phyloP scores from a whole-genome alignment of 2,113 vertebrate genomes.

The Thalassoma bifasciatum region DNA sequence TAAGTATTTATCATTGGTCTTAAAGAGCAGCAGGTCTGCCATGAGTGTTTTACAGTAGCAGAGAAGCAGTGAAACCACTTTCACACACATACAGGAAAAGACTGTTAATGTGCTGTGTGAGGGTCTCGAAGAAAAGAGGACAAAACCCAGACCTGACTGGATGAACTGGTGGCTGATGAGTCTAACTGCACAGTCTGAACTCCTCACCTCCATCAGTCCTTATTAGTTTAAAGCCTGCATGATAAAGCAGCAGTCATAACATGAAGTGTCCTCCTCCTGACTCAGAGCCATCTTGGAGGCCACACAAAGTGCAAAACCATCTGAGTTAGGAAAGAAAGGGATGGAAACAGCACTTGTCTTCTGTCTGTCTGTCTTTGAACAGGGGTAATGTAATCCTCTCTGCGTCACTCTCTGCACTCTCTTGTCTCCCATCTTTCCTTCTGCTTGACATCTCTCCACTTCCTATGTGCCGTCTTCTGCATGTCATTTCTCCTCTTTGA shows the following conservation, averaged over 20 bases:
- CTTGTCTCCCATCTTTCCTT: slow-evolving; percentile 30
- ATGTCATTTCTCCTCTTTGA: slow-evolving; percentile 43
- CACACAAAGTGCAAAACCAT: slow-evolving; percentile 25
- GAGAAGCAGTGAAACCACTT: no score
- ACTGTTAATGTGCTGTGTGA: no score
- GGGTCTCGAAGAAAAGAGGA: background rate
- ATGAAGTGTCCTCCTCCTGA: slow-evolving; percentile 13
- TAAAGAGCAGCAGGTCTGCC: no score
- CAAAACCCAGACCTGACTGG: background rate
- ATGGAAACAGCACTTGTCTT: slow-evolving; percentile 26
- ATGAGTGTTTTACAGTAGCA: no score
- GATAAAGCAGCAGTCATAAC: slow-evolving; percentile 9
- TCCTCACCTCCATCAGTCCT: slow-evolving; percentile 7
- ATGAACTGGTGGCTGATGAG: background rate
- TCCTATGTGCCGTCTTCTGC: slow-evolving; percentile 24
- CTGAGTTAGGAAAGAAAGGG: background rate
- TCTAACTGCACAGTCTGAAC: slow-evolving; percentile 14
- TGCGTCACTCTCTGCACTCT: slow-evolving; percentile 23
- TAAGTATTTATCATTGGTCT: no score
- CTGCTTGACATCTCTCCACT: slow-evolving; percentile 7
- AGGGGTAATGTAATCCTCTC: slow-evolving; percentile 42
- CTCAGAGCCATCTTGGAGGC: slow-evolving; percentile 10
- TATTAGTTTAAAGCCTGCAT: slow-evolving; percentile 4
- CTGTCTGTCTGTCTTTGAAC: slow-evolving; percentile 9
- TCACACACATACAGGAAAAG: no score